Evolutionary conservation across 1,140 invertebrate species (phyloP).

Genomic region (Magallana gigas): DNA sequence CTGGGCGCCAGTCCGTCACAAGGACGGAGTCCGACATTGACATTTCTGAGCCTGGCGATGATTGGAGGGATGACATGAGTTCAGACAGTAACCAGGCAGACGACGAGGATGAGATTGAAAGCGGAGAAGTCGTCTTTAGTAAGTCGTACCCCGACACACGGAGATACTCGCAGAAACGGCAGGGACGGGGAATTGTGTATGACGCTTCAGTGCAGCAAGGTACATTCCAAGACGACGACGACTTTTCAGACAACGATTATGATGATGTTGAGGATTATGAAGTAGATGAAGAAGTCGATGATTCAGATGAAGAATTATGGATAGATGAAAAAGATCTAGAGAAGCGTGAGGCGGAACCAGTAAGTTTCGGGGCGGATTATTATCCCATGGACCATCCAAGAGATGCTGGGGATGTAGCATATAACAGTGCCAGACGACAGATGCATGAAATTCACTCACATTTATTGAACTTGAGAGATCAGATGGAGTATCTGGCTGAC

Average conservation of each 20-base stretch:
- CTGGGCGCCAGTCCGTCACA: slow-evolving; percentile 5
- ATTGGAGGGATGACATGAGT: slow-evolving; percentile 17
- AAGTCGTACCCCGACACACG: slow-evolving; percentile 25
- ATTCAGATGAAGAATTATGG: background rate
- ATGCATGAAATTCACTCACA: slow-evolving; percentile 37
- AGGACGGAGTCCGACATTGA: slow-evolving; percentile 39
- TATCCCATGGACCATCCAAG: slow-evolving; percentile 18
- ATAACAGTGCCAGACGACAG: slow-evolving; percentile 32
- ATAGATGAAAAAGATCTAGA: background rate
- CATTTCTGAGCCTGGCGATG: slow-evolving; percentile 27
- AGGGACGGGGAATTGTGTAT: slow-evolving; percentile 14
- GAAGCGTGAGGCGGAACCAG: slow-evolving; percentile 14
- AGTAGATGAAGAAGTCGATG: background rate
- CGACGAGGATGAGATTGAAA: slow-evolving; percentile 23
- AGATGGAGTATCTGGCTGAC: slow-evolving; percentile 29
- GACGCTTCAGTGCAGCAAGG: background rate
- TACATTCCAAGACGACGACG: background rate
- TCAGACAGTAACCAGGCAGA: slow-evolving; percentile 20
- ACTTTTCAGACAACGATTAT: slow-evolving; percentile 4
- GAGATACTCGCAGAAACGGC: background rate
- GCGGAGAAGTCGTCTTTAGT: slow-evolving; percentile 25
- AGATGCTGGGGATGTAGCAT: slow-evolving; percentile 32
- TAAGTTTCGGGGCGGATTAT: background rate
- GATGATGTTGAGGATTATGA: slow-evolving; percentile 34
- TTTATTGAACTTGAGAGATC: slow-evolving; percentile 39